Conservation (phyloP, 2,113 vertebrate species). For the Malurus cyaneus region DNA sequence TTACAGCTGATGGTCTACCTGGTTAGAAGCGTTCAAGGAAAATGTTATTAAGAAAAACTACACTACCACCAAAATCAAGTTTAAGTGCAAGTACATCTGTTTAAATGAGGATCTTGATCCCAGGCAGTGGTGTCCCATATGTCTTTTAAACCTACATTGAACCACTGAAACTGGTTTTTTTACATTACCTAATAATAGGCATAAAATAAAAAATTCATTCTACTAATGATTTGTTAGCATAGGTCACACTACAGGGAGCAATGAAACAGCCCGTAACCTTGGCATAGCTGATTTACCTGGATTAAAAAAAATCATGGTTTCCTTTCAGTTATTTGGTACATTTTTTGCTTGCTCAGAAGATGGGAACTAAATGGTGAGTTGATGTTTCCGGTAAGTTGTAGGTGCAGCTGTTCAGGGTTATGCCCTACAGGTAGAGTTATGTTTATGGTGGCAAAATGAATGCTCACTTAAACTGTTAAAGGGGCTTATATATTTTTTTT, state of each 20-base stretch:
- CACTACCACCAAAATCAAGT: background rate
- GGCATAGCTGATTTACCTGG: background rate
- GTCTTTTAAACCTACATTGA: background rate
- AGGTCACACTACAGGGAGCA: background rate
- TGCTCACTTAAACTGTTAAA: background rate
- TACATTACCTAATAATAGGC: background rate
- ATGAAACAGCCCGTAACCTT: background rate
- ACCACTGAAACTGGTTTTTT: background rate
- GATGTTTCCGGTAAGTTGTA: background rate
- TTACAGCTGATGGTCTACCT: background rate
- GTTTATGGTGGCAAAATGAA: background rate
- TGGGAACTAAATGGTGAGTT: background rate
- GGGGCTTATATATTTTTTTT: background rate
- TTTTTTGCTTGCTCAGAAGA: background rate
- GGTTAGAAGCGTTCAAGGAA: background rate
- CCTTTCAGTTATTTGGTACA: background rate
- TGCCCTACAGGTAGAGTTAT: background rate
- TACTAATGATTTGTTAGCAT: background rate
- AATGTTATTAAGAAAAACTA: background rate
- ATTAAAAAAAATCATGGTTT: background rate
- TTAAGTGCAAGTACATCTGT: background rate
- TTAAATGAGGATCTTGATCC: background rate
- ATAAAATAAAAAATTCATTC: background rate
- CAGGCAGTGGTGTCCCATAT: background rate
- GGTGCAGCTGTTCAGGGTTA: background rate